Conservation (phyloP, 2,113 vertebrate species). For the Esox niger region DNA sequence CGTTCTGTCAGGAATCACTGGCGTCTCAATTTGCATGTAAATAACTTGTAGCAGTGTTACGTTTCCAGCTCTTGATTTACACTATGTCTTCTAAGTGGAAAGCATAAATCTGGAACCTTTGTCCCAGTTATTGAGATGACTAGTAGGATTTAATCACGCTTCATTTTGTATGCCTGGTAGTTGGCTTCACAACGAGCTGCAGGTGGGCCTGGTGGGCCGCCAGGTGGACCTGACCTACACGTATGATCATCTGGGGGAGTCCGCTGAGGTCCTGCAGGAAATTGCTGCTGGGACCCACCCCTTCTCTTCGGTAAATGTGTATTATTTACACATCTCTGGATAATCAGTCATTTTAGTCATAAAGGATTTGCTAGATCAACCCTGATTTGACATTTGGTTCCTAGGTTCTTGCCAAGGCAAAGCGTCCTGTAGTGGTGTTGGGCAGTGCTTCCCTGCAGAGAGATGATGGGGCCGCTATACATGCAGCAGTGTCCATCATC, state of each 20-base stretch:
- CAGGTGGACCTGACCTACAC: conserved; percentile 84
- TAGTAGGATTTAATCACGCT: background rate
- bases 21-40: background rate
- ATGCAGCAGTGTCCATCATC: conserved; percentile 81
- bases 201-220: conserved; percentile 82
- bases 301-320: conserved; percentile 73
- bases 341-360: background rate
- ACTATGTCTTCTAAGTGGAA: background rate
- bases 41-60: background rate
- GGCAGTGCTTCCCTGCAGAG: conserved; percentile 88
- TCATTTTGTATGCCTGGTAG: conserved; percentile 53
- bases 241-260: conserved; percentile 86
- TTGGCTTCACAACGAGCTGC: conserved; percentile 91
- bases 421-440: conserved; percentile 85
- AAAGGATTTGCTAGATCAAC: background rate
- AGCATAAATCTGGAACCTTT: conserved; percentile 9
- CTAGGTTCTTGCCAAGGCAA: conserved; percentile 80
- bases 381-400: background rate
- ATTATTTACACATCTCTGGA: background rate
- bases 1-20: background rate
- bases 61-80: conserved; percentile 1
- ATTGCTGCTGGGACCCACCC: conserved; percentile 80
- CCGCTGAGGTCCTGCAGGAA: conserved; percentile 78
- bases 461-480: conserved; percentile 82
- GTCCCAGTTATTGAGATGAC: background rate